Base-by-base conservation (phyloP, 2,888 invertebrate genomes). In the Hirudinaria manillensis region DNA sequence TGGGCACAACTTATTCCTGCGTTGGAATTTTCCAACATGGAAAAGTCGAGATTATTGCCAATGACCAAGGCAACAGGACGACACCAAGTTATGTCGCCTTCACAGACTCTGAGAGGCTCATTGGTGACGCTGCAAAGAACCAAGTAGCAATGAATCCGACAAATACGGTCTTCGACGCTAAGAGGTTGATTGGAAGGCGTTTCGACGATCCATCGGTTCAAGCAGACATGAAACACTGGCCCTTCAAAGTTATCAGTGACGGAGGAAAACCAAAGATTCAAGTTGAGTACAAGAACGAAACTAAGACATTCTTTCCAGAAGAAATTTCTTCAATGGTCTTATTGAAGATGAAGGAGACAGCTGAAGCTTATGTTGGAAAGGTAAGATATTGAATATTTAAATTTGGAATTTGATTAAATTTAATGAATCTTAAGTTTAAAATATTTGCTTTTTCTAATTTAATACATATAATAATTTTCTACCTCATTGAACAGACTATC, bases 321-420 rank as follows among this genome's bases (percentile, higher is more conserved):
- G 94, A 94, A 88, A 90, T 94, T 79, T 92, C 92, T 82, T 93
- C 93, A 56, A 94, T 94, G 94, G 93, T 94, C 72, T 88, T 95
- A 78, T 91, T 90, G 36, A 94, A 94, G 85, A 94, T 94, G 94
- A 94, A 93, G 89, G 85, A 86, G 81, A 85, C 83, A 27, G 87
- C 87, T 56, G 87, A 87, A 78, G 86, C 86, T n/a, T 87, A 86
- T 80, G 82, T 87, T 74, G 96, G 96, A 78, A 68, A 68, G 75
- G 75, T 75, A 70, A 61, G 2, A 21, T 27, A 13, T 61, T 53
- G 53, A 53, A 53, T 53, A 53, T 53, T 53, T 53, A 13, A 16
- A 53, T 53, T 21, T 16, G 21, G 21, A 16, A 53, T 53, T 53
- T 16, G 13, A 21, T 13, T 53, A 13, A 53, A 53, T 21, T 13